Evolutionary conservation across 2,113 vertebrate species (phyloP), one percentile per base, ranked within the genome.

Genomic region (cat (Felis catus)): DNA sequence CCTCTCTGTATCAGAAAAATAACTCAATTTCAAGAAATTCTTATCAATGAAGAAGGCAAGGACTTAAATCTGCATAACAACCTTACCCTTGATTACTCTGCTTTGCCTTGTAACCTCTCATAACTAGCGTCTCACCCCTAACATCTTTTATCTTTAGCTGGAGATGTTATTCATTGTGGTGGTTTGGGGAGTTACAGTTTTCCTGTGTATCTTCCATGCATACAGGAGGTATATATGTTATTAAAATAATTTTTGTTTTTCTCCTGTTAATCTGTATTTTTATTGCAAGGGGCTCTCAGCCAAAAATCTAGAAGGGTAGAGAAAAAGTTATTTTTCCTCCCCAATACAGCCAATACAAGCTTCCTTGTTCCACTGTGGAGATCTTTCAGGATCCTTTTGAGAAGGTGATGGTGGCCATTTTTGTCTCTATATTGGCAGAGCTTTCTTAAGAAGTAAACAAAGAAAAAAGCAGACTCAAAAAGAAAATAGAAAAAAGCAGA

Each of bases 391-490:
- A 84, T 71, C 33, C 27, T 68, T 95, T 68, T 63, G 48, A 79
- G 53, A 87, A 93, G 7, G 33, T 71, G n/a, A 25, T 84, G 14
- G 21, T 87, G 36, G 36, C 10, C 31, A 65, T 82, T 92, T 97
- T 83, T 70, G 36, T 79, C 21, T 84, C 39, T 66, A 21, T 65
- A 41, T 39, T 1, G 7, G 33, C 70, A 82, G 71, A 81, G 1
- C 4, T 89, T 97, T 91, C 86, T 74, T 65, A 73, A 89, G 53
- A 89, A 91, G 15, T 70, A 70, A 91, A 82, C 71, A 81, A 81
- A 81, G 25, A 58, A 7, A 14, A 82, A 86, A 89, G 21, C 19
- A 65, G 18, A 90, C 16, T 21, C 41, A 90, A 90, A 78, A 55
- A 55, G 15, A 61, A 61, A 61, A 61, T 61, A 76, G 25, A 58